Percentiles rank a stretch among this genome's conserved stretches.
Evolutionary conservation across 2,888 invertebrate genomes (phyloP).

Genomic region (Cheilosia scutellata): DNA sequence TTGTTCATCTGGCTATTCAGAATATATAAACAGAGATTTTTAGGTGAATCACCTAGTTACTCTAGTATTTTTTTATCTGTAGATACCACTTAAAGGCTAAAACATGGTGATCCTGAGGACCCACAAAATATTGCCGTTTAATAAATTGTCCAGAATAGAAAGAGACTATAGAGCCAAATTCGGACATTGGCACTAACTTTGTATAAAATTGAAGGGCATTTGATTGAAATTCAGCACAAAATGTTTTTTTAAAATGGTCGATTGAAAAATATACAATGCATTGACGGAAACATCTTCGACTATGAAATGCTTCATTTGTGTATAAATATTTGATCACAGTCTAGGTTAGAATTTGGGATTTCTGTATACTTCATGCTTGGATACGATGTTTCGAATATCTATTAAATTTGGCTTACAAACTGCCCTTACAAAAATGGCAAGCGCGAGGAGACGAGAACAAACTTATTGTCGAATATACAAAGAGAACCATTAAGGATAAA

Average conservation of each 20-base stretch:
- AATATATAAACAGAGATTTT: neutral
- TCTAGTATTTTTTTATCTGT: neutral
- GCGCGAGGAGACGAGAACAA: neutral
- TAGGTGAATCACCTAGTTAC: neutral
- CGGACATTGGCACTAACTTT: too few relatives aligned
- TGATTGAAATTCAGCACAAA: constrained; percentile 1
- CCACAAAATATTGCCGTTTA: constrained; percentile 3
- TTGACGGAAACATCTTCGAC: too few relatives aligned
- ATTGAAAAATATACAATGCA: neutral
- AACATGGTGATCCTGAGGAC: constrained; percentile 2
- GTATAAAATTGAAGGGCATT: too few relatives aligned
- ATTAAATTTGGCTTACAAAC: constrained; percentile 3
- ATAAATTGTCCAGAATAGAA: constrained; percentile 1
- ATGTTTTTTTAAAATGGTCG: constrained; percentile 7
- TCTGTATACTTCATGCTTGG: too few relatives aligned
- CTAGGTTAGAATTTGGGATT: too few relatives aligned
- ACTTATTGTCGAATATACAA: neutral
- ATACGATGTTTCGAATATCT: neutral
- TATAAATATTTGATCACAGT: too few relatives aligned
- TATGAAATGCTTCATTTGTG: too few relatives aligned
- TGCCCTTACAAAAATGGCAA: constrained; percentile 8
- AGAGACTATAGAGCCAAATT: neutral
- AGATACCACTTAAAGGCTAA: neutral
- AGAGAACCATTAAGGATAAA: neutral
- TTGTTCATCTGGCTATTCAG: too few relatives aligned